phyloP scores from a whole-genome alignment of 2,888 invertebrate species.

The Hypolimnas misippus region DNA sequence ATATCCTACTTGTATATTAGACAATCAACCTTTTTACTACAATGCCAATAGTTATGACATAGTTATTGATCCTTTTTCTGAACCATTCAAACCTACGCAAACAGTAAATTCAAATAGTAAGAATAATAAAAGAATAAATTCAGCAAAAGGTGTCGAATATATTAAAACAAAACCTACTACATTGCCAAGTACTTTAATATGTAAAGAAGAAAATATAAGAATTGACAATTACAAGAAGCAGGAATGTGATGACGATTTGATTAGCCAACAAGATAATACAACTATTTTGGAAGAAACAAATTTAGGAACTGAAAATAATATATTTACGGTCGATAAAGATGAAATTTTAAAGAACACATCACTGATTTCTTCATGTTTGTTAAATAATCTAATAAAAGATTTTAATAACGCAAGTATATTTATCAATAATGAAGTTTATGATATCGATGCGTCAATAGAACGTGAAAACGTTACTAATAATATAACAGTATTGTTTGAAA shows the following conservation, averaged over 20 bases:
- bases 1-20: slow-evolving; percentile 53
- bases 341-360: not conserved
- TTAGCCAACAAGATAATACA: not conserved
- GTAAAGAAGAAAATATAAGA: not conserved
- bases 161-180: not conserved
- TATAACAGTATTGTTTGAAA: not conserved
- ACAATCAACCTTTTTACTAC: slow-evolving; percentile 62
- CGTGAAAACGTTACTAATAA: not conserved
- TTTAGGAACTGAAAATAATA: slow-evolving; percentile 8
- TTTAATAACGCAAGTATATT: not conserved
- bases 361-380: not conserved
- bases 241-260: not conserved
- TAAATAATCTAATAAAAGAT: not conserved
- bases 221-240: not conserved
- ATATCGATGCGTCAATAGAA: not conserved
- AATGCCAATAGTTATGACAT: slow-evolving; percentile 45
- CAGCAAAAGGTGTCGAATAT: slow-evolving; percentile 7
- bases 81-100: slow-evolving; percentile 57
- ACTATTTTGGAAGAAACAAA: not conserved
- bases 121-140: slow-evolving; percentile 16
- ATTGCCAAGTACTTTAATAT: not conserved
- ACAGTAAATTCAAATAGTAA: slow-evolving; percentile 39
- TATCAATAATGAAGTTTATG: not conserved
- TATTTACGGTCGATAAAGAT: not conserved
- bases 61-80: slow-evolving; percentile 55